Evolutionary conservation across 1,140 invertebrate genomes (phyloP).

Genomic region (Calosoma granatense): DNA sequence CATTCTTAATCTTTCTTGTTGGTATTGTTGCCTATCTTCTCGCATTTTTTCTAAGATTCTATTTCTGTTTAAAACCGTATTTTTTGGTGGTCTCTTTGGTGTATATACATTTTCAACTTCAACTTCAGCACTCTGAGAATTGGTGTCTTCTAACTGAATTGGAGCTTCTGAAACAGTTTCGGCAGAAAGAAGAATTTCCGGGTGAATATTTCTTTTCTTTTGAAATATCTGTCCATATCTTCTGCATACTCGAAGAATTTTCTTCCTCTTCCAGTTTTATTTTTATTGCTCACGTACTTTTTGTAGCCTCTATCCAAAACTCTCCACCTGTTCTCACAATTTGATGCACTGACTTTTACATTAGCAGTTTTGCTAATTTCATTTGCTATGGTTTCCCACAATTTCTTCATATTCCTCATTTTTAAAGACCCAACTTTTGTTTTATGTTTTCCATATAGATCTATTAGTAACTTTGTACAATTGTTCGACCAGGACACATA

Average conservation of each 20-base stretch:
- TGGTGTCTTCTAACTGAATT: neutral
- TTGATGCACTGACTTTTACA: slow-evolving; percentile 1
- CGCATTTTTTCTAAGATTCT: neutral
- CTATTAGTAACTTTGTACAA: neutral
- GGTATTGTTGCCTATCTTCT: neutral
- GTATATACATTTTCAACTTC: neutral
- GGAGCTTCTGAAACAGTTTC: neutral
- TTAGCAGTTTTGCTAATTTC: slow-evolving; percentile 5
- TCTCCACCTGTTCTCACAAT: slow-evolving; percentile 18
- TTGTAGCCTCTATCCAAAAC: slow-evolving; percentile 19
- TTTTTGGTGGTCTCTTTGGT: neutral
- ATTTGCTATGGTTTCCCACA: slow-evolving; percentile 15
- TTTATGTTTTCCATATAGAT: slow-evolving; percentile 3
- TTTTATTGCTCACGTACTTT: slow-evolving; percentile 18
- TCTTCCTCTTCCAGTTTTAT: slow-evolving; percentile 15
- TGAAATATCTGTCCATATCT: slow-evolving; percentile 12
- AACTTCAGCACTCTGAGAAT: neutral
- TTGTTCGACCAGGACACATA: slow-evolving; percentile 1
- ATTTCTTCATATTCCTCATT: slow-evolving; percentile 13
- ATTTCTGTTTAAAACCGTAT: neutral
- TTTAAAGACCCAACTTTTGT: slow-evolving; percentile 12
- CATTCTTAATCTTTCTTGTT: neutral
- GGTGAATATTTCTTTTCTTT: neutral
- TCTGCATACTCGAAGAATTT: slow-evolving; percentile 17
- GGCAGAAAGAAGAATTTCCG: neutral